These are phyloP conservation scores for Oreochromis tanganicae DNA, from an alignment of 2,113 vertebrate species.

Conservation along the genomic window DNA sequence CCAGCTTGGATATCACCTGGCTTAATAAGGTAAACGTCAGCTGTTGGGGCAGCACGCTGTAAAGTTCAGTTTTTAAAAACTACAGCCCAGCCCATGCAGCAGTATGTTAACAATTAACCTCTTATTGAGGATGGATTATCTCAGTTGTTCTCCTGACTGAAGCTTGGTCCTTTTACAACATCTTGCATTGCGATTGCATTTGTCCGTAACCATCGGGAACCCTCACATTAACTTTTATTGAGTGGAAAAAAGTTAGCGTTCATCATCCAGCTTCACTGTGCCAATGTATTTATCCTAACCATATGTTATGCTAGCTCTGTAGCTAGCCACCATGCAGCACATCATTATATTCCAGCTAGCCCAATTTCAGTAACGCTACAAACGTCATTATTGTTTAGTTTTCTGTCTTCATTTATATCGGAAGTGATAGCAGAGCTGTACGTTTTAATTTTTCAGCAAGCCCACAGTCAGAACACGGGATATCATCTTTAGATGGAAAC, in stretches of 20 bases:
- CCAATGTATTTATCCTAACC: not conserved
- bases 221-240: not conserved
- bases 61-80: not conserved
- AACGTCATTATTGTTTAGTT: not conserved
- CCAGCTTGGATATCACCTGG: not conserved
- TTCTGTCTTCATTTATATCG: not conserved
- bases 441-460: not conserved
- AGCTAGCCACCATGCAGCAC: not conserved
- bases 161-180: not conserved
- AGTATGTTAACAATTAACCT: not conserved
- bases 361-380: not conserved
- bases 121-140: not conserved
- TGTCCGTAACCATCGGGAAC: not conserved
- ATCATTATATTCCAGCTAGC: not conserved
- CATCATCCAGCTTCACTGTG: not conserved
- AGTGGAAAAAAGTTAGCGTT: not conserved
- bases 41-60: not conserved
- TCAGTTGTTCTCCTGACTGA: not conserved
- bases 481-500: not conserved
- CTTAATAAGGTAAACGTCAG: not conserved
- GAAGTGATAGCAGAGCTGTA: not conserved
- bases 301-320: not conserved
- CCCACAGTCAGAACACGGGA: not conserved
- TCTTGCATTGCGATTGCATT: not conserved
- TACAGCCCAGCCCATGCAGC: not conserved